Evolutionary conservation across 2,888 invertebrate genomes (phyloP).

Genomic region (Theristus sp.): DNA sequence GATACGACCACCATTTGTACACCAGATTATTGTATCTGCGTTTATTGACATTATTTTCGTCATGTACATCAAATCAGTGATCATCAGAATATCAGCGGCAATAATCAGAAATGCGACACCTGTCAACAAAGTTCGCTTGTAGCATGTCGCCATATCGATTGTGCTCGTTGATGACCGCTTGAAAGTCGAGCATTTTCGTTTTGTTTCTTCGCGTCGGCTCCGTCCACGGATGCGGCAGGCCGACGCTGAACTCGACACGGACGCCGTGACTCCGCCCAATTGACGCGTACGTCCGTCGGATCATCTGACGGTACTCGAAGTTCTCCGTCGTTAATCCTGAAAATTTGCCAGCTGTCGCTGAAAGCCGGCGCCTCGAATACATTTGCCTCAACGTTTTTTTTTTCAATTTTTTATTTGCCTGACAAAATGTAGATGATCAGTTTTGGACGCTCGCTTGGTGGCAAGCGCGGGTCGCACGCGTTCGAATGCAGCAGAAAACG

Average conservation of each 20-base stretch:
- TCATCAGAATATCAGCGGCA: no score
- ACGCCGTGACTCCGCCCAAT: not conserved
- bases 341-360: not conserved
- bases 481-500: not conserved
- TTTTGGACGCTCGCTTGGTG: not conserved
- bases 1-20: not conserved
- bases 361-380: no score
- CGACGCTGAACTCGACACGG: not conserved
- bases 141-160: not conserved
- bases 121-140: not conserved
- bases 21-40: not conserved
- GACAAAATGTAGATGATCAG: not conserved
- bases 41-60: no score
- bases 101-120: not conserved
- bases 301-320: not conserved
- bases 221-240: not conserved
- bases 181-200: not conserved
- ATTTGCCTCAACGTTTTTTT: no score
- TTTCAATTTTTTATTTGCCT: not conserved
- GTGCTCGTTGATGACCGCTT: not conserved
- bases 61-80: no score
- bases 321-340: not conserved
- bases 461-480: not conserved
- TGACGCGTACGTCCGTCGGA: not conserved
- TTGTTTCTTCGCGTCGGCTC: not conserved